Conservation (phyloP, 2,113 vertebrate species). For the Corvus moneduloides region DNA sequence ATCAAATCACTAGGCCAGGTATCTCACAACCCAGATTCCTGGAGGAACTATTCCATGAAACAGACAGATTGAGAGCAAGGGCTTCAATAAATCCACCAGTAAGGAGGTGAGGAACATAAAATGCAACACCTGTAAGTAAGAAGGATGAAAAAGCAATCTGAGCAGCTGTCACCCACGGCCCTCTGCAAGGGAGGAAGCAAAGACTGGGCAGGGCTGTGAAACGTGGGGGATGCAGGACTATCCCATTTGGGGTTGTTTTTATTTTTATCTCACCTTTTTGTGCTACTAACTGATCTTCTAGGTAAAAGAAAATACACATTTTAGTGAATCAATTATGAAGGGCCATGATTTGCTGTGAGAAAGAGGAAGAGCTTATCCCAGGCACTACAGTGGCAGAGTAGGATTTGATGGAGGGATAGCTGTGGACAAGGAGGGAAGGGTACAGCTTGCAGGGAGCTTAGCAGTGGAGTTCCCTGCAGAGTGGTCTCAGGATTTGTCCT, state of each 20-base stretch:
- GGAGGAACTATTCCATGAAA: not conserved
- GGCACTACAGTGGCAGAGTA: not conserved
- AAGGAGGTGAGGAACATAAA: not conserved
- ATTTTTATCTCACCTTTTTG: not conserved
- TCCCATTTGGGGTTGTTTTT: not conserved
- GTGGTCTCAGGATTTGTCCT: not conserved
- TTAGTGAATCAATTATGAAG: not conserved
- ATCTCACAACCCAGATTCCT: not conserved
- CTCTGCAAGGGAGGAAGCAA: not conserved
- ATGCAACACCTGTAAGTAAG: not conserved
- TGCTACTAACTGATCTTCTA: not conserved
- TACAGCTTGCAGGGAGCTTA: not conserved
- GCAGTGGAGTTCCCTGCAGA: not conserved
- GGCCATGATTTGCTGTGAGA: not conserved
- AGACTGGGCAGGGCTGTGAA: not conserved
- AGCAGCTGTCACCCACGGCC: not conserved
- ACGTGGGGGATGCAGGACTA: rapidly evolving
- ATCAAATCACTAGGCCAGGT: not conserved
- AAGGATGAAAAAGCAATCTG: not conserved
- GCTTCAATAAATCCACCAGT: not conserved
- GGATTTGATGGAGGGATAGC: not conserved
- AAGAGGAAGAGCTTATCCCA: not conserved
- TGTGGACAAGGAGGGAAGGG: not conserved
- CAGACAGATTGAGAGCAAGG: not conserved
- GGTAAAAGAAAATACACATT: not conserved